Conservation (phyloP, 2,113 vertebrate genomes). For the Solenodon paradoxus region DNA sequence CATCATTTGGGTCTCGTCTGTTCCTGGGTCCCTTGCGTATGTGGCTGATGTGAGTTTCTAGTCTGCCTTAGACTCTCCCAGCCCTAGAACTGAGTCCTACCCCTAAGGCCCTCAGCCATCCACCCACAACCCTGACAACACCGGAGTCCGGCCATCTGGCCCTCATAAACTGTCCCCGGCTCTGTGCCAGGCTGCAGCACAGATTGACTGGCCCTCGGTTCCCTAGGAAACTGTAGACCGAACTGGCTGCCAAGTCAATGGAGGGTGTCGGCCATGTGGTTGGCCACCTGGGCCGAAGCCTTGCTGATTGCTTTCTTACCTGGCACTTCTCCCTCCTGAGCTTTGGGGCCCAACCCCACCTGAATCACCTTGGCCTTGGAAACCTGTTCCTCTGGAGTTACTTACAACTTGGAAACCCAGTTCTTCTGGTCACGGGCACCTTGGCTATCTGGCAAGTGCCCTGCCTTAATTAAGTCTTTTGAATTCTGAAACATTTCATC, state of each 20-base stretch:
- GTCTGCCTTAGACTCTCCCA: neutral
- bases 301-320: slow-evolving; percentile 18
- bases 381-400: slow-evolving; percentile 36
- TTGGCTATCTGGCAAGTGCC: neutral
- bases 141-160: slow-evolving; percentile 56
- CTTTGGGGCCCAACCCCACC: slow-evolving; percentile 9
- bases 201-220: slow-evolving; percentile 51
- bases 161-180: slow-evolving; percentile 61
- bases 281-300: slow-evolving; percentile 57
- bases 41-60: neutral
- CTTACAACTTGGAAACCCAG: neutral
- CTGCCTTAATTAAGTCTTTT: neutral
- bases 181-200: neutral
- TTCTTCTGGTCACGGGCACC: neutral
- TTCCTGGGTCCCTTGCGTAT: neutral
- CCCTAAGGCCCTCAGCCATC: neutral
- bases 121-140: neutral
- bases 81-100: neutral
- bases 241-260: slow-evolving; percentile 33
- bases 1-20: neutral
- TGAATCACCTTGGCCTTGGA: slow-evolving; percentile 48
- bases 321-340: neutral
- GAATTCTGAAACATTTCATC: neutral
- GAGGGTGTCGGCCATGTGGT: neutral
- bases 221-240: slow-evolving; percentile 59